Evolutionary conservation across 2,113 vertebrate species (phyloP).

Genomic region (Syrmaticus mikado): DNA sequence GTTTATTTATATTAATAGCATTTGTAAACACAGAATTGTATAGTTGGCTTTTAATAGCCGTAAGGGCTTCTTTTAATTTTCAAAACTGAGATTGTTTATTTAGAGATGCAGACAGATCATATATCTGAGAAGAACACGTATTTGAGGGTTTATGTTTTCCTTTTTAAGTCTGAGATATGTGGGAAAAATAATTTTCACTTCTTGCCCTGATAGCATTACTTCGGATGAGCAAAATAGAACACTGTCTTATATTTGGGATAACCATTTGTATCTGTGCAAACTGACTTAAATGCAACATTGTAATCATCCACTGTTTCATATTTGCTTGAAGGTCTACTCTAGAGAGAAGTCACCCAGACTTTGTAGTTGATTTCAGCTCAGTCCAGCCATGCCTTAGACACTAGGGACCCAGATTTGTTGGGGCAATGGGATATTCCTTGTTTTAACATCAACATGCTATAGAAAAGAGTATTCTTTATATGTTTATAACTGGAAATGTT

Average conservation of each 20-base stretch:
- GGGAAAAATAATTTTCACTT: neutral
- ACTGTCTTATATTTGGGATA: neutral
- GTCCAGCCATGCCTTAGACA: neutral
- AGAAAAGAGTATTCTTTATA: neutral
- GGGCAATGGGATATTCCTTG: neutral
- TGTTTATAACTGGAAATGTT: neutral
- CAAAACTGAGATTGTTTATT: neutral
- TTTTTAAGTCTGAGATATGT: neutral
- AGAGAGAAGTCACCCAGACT: neutral
- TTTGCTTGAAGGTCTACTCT: neutral
- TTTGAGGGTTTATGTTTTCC: neutral
- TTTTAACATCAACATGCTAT: neutral
- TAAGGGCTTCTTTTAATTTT: neutral
- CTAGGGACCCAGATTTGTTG: neutral
- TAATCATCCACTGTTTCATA: neutral
- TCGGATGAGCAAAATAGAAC: neutral
- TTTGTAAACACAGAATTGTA: neutral
- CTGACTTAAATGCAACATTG: neutral
- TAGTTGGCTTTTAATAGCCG: neutral
- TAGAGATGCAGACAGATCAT: neutral
- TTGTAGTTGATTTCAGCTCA: neutral
- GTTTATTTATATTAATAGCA: neutral
- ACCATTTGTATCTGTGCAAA: neutral
- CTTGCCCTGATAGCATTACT: neutral
- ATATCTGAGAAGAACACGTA: neutral